phyloP scores from a whole-genome alignment of 2,797 vertebrate species.

The Chrysocyon brachyurus region DNA sequence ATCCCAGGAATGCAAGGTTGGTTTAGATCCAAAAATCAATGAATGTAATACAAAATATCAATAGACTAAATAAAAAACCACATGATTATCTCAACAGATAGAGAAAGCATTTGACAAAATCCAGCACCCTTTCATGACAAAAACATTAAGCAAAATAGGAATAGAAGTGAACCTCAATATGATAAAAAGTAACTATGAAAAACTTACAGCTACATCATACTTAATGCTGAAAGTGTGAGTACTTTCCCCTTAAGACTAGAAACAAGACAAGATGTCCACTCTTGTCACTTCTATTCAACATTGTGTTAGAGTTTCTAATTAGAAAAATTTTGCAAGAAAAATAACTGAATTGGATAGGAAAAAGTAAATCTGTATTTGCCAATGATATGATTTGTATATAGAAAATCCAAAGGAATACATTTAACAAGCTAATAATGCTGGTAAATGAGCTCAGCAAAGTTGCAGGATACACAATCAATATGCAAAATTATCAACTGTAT shows the following conservation, averaged over 20 bases:
- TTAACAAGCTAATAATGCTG: neutral
- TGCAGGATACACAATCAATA: neutral
- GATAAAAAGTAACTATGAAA: neutral
- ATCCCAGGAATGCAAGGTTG: neutral
- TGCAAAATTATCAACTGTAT: neutral
- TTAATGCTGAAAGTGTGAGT: neutral
- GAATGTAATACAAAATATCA: neutral
- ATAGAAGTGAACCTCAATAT: neutral
- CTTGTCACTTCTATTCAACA: neutral
- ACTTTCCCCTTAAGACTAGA: neutral
- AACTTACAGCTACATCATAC: neutral
- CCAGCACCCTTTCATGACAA: neutral
- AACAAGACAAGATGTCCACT: neutral
- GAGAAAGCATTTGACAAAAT: neutral
- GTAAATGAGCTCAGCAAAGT: neutral
- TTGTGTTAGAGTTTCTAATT: neutral
- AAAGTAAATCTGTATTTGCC: neutral
- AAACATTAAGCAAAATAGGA: neutral
- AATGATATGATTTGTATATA: neutral
- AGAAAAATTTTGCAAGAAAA: neutral
- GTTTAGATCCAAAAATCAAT: neutral
- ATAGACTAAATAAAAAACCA: neutral
- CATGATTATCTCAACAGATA: neutral
- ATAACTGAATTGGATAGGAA: neutral
- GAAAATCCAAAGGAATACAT: neutral